Base-by-base conservation (phyloP, 2,888 invertebrate genomes). In the Pyrrhosoma nymphula region DNA sequence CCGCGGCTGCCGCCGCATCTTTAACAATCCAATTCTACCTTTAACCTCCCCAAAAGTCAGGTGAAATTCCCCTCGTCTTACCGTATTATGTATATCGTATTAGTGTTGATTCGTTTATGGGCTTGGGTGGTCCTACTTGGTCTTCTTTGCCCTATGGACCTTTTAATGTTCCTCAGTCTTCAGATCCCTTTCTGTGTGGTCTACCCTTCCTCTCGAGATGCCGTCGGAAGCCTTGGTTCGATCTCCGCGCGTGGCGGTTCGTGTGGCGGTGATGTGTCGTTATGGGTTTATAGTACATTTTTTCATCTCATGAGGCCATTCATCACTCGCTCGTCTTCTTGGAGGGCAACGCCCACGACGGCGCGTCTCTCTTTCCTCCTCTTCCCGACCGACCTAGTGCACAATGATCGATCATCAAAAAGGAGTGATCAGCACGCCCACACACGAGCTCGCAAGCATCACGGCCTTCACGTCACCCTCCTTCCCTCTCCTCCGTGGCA, bases 391-490 rank as follows among this genome's bases (percentile, higher is more conserved):
- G 69, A 69, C n/a, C 82, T 35, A 30, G 82, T 35, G 82, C 82
- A 35, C 82, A 82, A 82, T 82, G 82, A 82, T 82, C 82, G 26
- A 82, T 82, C 82, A 82, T 82, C 82, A n/a, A 47, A 47, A 47
- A 2, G 47, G 10, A n/a, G 60, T 14, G 69, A 69, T 8, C 26
- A 56, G 60, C 60, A 4, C 69, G n/a, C 69, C 8, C 69, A n/a
- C 69, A 69, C 69, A 69, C 69, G n/a, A 26, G 6, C 26, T n/a
- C 12, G 69, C 69, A 47, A 4, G 47, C 26, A 26, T 69, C 82
- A 82, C 82, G 35, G 6, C 60, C 60, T 60, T 4, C 60, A 20
- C 16, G 60, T 60, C 60, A 14, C 16, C 18, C 18, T 12, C 18
- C 16, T 60, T 14, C 60, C 82, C 35, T 0, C 18, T 14, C 20